Evolutionary conservation across 2,113 vertebrate genomes (phyloP).

Genomic region (Natator depressus): DNA sequence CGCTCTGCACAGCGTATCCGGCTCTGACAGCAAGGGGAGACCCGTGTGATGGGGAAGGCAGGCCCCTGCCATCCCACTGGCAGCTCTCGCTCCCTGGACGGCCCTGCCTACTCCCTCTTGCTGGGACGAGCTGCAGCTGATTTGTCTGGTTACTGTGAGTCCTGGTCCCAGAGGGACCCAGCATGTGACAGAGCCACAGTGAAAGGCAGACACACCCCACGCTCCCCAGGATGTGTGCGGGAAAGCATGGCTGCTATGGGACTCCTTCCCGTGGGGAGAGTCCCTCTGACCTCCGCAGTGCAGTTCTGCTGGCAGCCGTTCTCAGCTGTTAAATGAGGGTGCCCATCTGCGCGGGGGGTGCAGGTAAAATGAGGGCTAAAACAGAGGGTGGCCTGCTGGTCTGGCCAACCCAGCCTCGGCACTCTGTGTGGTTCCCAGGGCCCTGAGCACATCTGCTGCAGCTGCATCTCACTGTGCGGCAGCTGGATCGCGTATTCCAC

Average conservation of each 20-base stretch:
- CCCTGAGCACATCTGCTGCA: constrained; percentile 90
- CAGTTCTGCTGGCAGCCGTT: too few relatives aligned
- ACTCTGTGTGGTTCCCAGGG: constrained; percentile 74
- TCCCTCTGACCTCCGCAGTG: background rate
- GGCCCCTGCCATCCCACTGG: background rate
- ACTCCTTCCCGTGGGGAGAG: too few relatives aligned
- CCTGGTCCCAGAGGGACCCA: too few relatives aligned
- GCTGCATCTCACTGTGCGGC: constrained; percentile 89
- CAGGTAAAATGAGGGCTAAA: background rate
- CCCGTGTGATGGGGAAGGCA: background rate
- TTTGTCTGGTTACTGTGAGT: too few relatives aligned
- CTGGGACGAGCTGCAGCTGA: background rate
- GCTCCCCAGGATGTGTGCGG: background rate
- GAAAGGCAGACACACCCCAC: background rate
- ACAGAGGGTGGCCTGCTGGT: rapidly evolving
- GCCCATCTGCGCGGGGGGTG: too few relatives aligned
- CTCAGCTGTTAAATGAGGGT: too few relatives aligned
- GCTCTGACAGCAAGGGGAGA: background rate
- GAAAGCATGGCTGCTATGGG: too few relatives aligned
- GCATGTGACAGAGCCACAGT: background rate
- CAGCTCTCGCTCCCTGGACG: background rate
- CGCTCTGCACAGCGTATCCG: background rate
- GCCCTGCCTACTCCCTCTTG: background rate
- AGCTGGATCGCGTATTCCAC: constrained; percentile 91
- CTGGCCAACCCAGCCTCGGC: background rate